These are phyloP conservation scores for Cryptomyrus ogoouensis DNA, from an alignment of 2,113 vertebrate species.

Conservation along the genomic window DNA sequence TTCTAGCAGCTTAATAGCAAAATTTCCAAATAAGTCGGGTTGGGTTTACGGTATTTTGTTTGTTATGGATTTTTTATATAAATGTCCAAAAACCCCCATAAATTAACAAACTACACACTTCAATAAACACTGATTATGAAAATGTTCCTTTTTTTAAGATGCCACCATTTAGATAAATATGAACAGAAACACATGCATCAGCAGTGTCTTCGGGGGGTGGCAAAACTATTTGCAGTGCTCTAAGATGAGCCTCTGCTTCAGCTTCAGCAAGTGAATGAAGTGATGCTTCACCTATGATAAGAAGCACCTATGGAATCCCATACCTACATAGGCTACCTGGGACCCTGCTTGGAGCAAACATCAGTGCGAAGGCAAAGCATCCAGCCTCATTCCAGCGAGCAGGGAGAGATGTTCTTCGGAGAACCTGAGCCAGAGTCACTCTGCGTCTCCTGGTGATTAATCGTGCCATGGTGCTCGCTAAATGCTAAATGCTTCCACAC, in stretches of 20 bases:
- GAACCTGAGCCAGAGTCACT: neutral
- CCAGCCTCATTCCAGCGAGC: neutral
- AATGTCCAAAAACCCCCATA: neutral
- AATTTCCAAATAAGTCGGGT: neutral
- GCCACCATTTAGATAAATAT: neutral
- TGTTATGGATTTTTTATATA: neutral
- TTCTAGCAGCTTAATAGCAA: neutral
- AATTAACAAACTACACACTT: neutral
- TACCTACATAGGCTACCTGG: neutral
- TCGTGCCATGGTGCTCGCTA: neutral
- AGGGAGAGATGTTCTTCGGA: neutral
- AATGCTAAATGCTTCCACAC: conserved; percentile 19
- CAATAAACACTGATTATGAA: neutral
- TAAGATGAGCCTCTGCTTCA: neutral
- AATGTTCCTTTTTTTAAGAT: neutral
- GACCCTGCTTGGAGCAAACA: neutral
- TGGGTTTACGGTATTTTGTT: neutral
- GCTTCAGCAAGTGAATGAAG: neutral
- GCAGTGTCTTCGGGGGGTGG: neutral
- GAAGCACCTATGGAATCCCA: neutral
- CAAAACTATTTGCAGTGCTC: neutral
- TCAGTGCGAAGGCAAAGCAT: neutral
- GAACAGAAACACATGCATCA: neutral
- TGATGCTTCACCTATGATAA: neutral
- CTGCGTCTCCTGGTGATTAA: conserved; percentile 7